These are phyloP conservation scores for Netelia inedita DNA, from an alignment of 2,888 invertebrate genomes.

Conservation along the genomic window DNA sequence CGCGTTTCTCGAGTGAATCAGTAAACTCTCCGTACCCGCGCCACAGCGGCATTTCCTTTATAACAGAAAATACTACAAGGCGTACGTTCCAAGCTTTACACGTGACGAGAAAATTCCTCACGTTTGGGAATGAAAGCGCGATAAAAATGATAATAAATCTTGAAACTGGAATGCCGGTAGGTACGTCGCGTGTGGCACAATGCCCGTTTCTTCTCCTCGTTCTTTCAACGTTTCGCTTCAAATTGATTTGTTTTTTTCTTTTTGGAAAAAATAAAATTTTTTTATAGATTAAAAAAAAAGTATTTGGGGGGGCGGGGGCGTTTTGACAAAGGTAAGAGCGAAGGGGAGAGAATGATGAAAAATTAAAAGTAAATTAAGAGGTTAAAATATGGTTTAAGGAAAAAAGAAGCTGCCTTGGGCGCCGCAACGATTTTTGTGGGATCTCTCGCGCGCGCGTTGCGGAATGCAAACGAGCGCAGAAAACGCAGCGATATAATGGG, in stretches of 20 bases:
- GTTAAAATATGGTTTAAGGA: slow-evolving; percentile 3
- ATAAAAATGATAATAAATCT: slow-evolving; percentile 44
- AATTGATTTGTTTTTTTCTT: too few relatives aligned
- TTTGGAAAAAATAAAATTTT: too few relatives aligned
- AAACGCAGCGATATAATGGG: slow-evolving; percentile 16
- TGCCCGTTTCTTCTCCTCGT: neutral
- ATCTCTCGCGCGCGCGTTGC: slow-evolving; percentile 11
- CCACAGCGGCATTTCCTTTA: slow-evolving; percentile 16
- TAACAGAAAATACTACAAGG: neutral
- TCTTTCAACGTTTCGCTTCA: neutral
- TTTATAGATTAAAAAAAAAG: too few relatives aligned
- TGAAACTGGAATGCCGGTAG: slow-evolving; percentile 32
- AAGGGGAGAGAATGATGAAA: neutral
- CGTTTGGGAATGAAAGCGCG: slow-evolving; percentile 31
- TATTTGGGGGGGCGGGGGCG: too few relatives aligned
- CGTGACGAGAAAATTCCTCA: slow-evolving; percentile 12
- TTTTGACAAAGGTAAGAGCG: neutral
- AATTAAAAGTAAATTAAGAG: neutral
- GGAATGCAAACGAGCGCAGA: slow-evolving; percentile 34
- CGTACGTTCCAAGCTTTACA: neutral
- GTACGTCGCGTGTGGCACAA: neutral
- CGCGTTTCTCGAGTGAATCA: slow-evolving; percentile 40
- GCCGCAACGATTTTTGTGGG: neutral
- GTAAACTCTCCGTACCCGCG: slow-evolving; percentile 12
- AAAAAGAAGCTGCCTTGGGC: neutral